Percentiles rank a stretch among this genome's conserved stretches.
Conservation (phyloP, 2,888 invertebrate species). For the Campopleginae sp. region DNA sequence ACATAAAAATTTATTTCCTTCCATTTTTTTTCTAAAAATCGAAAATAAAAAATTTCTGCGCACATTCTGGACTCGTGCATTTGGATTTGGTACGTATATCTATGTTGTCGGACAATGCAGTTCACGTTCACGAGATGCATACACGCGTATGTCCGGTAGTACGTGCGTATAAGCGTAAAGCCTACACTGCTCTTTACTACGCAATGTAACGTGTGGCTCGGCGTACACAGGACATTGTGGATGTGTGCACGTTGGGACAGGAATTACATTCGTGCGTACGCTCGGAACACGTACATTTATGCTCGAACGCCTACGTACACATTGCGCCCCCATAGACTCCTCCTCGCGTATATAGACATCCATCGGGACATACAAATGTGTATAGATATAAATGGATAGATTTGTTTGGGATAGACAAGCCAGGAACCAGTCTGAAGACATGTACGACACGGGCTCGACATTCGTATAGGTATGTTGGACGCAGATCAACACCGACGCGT, state of each 20-base stretch:
- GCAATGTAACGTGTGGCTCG: not conserved
- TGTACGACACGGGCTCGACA: constrained; percentile 62
- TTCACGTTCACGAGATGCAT: constrained; percentile 31
- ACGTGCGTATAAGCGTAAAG: constrained; percentile 60
- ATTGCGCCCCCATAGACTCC: constrained; percentile 30
- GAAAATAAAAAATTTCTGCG: not conserved
- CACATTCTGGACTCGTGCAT: not conserved
- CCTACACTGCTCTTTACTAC: constrained; percentile 49
- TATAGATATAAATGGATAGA: constrained; percentile 15
- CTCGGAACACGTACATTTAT: constrained; percentile 56
- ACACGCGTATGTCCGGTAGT: constrained; percentile 58
- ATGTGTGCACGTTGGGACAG: constrained; percentile 23
- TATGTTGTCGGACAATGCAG: constrained; percentile 37
- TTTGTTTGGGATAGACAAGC: constrained; percentile 34
- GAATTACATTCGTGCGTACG: constrained; percentile 56
- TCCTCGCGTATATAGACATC: constrained; percentile 20
- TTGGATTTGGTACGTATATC: not conserved
- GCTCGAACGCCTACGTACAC: constrained; percentile 60
- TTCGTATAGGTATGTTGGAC: constrained; percentile 48
- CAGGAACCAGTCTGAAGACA: constrained; percentile 36
- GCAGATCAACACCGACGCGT: constrained; percentile 24
- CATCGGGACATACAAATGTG: constrained; percentile 20
- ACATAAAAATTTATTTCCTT: no score
- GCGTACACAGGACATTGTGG: not conserved
- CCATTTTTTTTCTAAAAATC: not conserved